These are phyloP conservation scores for Okapia johnstoni DNA, from an alignment of 2,113 vertebrate genomes.

Conservation along the genomic window DNA sequence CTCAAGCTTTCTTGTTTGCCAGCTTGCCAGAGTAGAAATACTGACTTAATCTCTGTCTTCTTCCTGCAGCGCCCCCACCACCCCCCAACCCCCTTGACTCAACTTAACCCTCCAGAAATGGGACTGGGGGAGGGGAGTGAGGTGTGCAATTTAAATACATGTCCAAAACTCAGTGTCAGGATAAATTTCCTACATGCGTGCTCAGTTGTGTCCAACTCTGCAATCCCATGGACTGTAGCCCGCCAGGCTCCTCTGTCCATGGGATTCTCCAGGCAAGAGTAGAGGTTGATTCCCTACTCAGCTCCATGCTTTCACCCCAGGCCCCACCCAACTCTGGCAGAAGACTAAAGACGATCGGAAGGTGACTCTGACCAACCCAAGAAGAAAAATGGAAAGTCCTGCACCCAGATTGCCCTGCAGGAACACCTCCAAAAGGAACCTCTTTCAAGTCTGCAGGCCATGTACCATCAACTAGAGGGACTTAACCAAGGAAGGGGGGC, in stretches of 20 bases:
- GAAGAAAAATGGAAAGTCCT: neutral
- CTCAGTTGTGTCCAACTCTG: neutral
- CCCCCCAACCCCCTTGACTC: fast-evolving
- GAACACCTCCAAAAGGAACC: neutral
- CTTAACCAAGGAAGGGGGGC: neutral
- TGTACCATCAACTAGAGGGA: fast-evolving
- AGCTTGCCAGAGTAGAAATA: neutral
- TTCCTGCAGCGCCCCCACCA: fast-evolving
- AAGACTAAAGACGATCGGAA: neutral
- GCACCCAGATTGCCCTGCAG: neutral
- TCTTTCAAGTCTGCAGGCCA: neutral
- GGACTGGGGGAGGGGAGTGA: neutral
- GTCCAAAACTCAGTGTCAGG: neutral
- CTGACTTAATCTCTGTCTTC: neutral
- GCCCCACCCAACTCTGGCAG: no score
- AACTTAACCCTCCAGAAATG: neutral
- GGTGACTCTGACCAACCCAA: neutral
- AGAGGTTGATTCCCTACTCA: neutral
- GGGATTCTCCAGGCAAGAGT: neutral
- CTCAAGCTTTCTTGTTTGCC: neutral
- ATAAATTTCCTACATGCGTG: neutral
- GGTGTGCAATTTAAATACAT: neutral
- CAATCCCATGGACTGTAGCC: neutral
- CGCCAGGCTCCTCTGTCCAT: neutral
- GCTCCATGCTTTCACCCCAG: no score